Percentiles rank a stretch among this genome's conserved stretches.
Conservation (phyloP, 2,888 invertebrate species). For the Patella pellucida region DNA sequence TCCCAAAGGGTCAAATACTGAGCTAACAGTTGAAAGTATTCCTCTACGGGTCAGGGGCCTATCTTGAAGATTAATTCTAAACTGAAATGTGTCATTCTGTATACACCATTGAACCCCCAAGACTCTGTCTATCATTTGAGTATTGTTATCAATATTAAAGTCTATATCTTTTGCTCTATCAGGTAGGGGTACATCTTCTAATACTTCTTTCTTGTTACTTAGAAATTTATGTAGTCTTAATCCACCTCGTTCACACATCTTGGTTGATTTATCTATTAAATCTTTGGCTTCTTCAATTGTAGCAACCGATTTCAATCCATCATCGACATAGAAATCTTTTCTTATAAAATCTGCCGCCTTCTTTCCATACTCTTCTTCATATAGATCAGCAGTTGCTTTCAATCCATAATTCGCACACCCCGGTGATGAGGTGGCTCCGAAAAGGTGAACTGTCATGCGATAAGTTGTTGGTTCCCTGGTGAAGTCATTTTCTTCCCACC, state of each 20-base stretch:
- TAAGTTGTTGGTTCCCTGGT: neutral
- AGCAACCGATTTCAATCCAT: slow-evolving; percentile 30
- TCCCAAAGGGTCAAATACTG: slow-evolving; percentile 17
- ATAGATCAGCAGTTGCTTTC: neutral
- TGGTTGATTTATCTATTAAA: slow-evolving; percentile 17
- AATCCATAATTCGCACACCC: slow-evolving; percentile 15
- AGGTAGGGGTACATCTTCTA: slow-evolving; percentile 19
- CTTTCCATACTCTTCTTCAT: slow-evolving; percentile 4
- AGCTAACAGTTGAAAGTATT: neutral
- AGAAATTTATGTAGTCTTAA: slow-evolving; percentile 25
- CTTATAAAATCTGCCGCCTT: slow-evolving; percentile 10
- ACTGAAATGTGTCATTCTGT: slow-evolving; percentile 27
- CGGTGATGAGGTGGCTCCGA: slow-evolving; percentile 11
- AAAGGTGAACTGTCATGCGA: slow-evolving; percentile 16
- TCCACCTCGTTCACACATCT: slow-evolving; percentile 15
- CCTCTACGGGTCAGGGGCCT: slow-evolving; percentile 15
- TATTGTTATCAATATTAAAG: slow-evolving; percentile 19
- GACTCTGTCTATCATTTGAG: slow-evolving; percentile 25
- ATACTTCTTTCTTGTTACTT: slow-evolving; percentile 20
- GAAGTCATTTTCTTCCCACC: slow-evolving; percentile 28
- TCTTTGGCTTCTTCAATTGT: slow-evolving; percentile 17
- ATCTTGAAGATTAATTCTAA: slow-evolving; percentile 14
- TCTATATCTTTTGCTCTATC: slow-evolving; percentile 14
- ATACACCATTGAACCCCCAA: slow-evolving; percentile 33
- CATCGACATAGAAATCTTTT: slow-evolving; percentile 32